Base-by-base conservation (phyloP, 2,888 invertebrate species). In the Bedellia somnulentella region DNA sequence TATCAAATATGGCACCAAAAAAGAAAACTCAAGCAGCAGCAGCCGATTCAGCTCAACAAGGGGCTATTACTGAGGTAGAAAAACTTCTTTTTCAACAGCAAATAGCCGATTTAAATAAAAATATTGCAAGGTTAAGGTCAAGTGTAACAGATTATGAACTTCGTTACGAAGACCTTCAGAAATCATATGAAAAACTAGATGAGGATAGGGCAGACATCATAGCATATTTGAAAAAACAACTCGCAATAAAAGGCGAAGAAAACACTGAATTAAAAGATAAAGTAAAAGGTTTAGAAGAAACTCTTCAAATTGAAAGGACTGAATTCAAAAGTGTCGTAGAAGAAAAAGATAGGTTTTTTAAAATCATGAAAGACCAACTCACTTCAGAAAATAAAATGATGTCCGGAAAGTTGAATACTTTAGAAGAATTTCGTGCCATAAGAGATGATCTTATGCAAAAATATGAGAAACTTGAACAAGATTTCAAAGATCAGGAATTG, bases 401-500 rank as follows among this genome's bases (percentile, higher is more conserved):
- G 46, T 90, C 87, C 45, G 93, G 93, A 18, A 94, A 94, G 70
- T 58, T 95, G 6, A 92, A 91, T 45, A 87, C 93, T 0, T 60
- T 95, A 37, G 94, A 95, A 59, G 94, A 94, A 46, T 95, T 93
- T 61, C 80, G 93, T 41, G 77, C 87, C n/a, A 90, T 93, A 41
- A 80, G 90, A 36, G 89, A 92, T 39, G 87, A 92, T 36, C 66
- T 94, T 27, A 85, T 92, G 81, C 80, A 82, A 40, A 93, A 90
- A 52, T 93, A 88, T 53, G 87, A 89, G 45, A 78, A 79, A 24
- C 89, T 93, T 61, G 91, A 93, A 45, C 71, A 82, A 34, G 81
- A 81, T 28, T 82, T 90, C 40, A 81, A 82, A 45, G 83, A 87
- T 30, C 89, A 91, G 52, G 87, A 92, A 49, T 78, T 83, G 46